Base-by-base conservation (phyloP, 2,113 vertebrate species). In the Rhizomys pruinosus region DNA sequence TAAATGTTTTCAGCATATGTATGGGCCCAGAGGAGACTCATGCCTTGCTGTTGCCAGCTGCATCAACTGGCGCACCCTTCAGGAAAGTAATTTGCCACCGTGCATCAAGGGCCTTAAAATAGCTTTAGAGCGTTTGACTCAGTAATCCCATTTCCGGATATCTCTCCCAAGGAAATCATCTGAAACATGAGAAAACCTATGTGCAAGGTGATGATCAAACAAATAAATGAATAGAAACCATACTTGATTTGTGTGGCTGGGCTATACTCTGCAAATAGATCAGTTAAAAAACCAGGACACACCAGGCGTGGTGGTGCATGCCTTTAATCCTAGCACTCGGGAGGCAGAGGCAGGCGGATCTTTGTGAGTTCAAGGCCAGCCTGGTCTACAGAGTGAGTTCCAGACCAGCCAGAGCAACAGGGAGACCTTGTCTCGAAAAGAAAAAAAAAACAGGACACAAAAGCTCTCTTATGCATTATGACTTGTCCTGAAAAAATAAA, bases 51-150 rank as follows among this genome's bases (percentile, higher is more conserved):
- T 27, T 89, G 44, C 59, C 89, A 91, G 86, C 20, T 81, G 25
- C 5, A 39, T 61, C 89, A 68, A 91, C 72, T 95, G 90, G 76
- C 84, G 95, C 47, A 77, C n/a, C 37, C 77, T 87, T 94, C 32
- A 76, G 81, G 71, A 97, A 96, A 94, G 80, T 77, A 93, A 93
- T 90, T 91, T 78, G 80, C 84, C 84, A 95, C 84, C 68, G 59
- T 81, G 68, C 79, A 94, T 84, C 93, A 87, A 89, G 68, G 81
- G 73, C 42, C 93, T 95, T 92, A 97, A 97, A 96, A 97, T 95
- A 97, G 81, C 68, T 94, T 91, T 76, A 52, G 68, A 90, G 94
- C 61, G 63, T 88, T 63, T 90, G 90, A 93, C 10, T 91, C 52
- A 78, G 92, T 94, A 94, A 97, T 92, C 78, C 72, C 87, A 90